A percentile compares a stretch with the other conserved stretches of the same genome.
Evolutionary conservation across 2,797 vertebrate species (phyloP).

Genomic region (Rhinophrynus dorsalis): DNA sequence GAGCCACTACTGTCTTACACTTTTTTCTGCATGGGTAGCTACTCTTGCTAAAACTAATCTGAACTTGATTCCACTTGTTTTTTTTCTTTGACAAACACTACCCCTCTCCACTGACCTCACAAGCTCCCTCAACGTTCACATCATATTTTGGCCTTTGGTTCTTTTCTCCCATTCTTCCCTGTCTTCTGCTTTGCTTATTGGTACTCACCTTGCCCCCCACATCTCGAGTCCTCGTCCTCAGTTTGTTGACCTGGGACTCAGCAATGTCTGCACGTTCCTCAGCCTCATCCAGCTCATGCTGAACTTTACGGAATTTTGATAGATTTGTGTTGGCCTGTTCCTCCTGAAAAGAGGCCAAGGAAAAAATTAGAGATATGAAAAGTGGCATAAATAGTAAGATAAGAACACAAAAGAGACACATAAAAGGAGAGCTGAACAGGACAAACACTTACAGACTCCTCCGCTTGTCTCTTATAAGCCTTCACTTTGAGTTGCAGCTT

Average conservation of each 20-base stretch:
- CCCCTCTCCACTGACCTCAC: too few species aligned
- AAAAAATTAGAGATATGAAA: background rate
- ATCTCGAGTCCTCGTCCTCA: conserved; percentile 43
- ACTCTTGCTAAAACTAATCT: too few species aligned
- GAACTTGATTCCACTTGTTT: too few species aligned
- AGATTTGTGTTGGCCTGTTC: conserved; percentile 85
- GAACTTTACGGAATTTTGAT: conserved; percentile 55
- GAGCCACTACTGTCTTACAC: too few species aligned
- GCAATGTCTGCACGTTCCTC: conserved; percentile 47
- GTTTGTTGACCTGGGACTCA: conserved; percentile 48
- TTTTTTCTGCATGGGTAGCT: too few species aligned
- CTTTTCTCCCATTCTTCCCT: background rate
- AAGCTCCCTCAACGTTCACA: too few species aligned
- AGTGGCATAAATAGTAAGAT: background rate
- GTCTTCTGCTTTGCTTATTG: background rate
- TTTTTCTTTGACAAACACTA: too few species aligned
- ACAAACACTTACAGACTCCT: conserved; percentile 62
- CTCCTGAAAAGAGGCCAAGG: conserved; percentile 65
- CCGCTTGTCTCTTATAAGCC: conserved; percentile 65
- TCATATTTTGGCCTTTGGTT: background rate
- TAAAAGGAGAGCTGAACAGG: background rate
- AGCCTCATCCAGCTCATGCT: conserved; percentile 63
- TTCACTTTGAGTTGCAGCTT: conserved; percentile 67
- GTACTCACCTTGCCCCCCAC: conserved; percentile 13
- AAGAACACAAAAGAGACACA: background rate